These are phyloP conservation scores for Malurus alboscapulatus DNA, from an alignment of 2,113 vertebrate species.

Conservation along the genomic window DNA sequence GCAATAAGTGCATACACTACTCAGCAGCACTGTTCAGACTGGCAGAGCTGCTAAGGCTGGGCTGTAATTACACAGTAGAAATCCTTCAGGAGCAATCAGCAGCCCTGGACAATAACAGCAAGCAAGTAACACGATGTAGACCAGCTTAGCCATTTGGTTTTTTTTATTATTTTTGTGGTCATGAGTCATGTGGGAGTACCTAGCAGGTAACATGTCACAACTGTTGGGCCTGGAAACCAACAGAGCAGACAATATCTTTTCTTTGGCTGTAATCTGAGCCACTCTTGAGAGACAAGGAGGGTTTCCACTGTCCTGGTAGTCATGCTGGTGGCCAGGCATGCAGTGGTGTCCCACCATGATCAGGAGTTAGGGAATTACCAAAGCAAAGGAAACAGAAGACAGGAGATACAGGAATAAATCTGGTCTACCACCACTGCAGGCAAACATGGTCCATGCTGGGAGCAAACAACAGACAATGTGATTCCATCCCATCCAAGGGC, in stretches of 20 bases:
- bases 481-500: background rate
- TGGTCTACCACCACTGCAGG: background rate
- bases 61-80: background rate
- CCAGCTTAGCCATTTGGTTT: background rate
- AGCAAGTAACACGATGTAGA: background rate
- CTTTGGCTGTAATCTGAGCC: background rate
- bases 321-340: rapidly evolving
- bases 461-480: background rate
- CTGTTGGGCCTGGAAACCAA: background rate
- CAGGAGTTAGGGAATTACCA: background rate
- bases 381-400: background rate
- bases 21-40: background rate
- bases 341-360: background rate
- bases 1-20: background rate
- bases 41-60: background rate
- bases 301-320: background rate
- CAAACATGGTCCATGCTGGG: background rate
- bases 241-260: background rate
- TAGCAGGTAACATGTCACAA: background rate
- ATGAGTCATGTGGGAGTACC: background rate
- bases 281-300: background rate
- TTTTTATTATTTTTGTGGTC: background rate
- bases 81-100: background rate
- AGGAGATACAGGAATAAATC: background rate
- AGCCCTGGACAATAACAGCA: background rate